Evolutionary conservation across 2,797 vertebrate species (phyloP), one percentile per base, ranked within the genome.

Genomic region (Dromococcyx pavoninus): DNA sequence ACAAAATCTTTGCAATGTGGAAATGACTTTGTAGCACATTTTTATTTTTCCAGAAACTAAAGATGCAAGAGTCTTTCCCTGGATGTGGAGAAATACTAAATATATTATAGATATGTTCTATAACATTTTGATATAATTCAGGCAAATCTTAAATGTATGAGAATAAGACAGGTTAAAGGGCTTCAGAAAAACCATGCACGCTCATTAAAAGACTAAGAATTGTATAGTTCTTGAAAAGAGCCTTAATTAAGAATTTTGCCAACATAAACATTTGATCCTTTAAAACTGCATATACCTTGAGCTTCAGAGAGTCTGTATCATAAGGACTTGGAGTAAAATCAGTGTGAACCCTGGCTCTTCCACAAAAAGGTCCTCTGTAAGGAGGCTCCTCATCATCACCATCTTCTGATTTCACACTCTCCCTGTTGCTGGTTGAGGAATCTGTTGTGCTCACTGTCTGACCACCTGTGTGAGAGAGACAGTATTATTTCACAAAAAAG

Each of bases 321-420:
- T 99, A 99, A 30, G 99, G 99, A 92, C 99, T 99, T 4, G 99
- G 99, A 39, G 99, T 99, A 97, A 99, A 99, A 97, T 99, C 99
- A 0, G 99, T 99, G 95, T 99, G 99, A 89, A 99, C 99, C 18
- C 99, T 97, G 48, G 99, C 99, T 1, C 99, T 98, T 13, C 99
- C 99, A 72, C 99, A 99, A 93, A 99, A 99, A 8, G 99, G 99
- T 27, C 99, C 99, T 89, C 99, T 98, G 86, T 99, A 99, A 4
- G 99, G 98, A 16, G 97, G 99, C 96, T 99, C 99, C 95, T 99
- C 99, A 2, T 99, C 99, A 2, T 99, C 99, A 2, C 99, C 99
- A 1, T 99, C 99, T 97, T 99, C 99, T 1, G 99, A 99, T 97
- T 99, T 99, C 89, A 99, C 99, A 1, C 99, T 99, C 82, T 99